Conservation (phyloP, 2,888 invertebrate genomes). For the Arctia plantaginis region DNA sequence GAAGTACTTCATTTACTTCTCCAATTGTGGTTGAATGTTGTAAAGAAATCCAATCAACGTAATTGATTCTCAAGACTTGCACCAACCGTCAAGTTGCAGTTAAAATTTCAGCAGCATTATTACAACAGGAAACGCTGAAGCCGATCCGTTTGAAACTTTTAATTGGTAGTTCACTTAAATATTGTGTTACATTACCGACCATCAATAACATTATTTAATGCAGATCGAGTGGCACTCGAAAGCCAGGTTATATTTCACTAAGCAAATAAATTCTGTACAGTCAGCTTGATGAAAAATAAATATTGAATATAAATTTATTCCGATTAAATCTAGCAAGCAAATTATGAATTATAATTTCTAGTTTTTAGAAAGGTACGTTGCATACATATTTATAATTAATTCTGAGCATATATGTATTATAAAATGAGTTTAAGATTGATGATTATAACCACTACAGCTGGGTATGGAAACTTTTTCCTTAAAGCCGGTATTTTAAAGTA, state of each 20-base stretch:
- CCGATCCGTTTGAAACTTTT: conserved; percentile 76
- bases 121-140: conserved; percentile 67
- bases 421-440: not conserved
- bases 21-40: not conserved
- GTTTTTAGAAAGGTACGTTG: not conserved
- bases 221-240: conserved; percentile 50
- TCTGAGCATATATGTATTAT: not conserved
- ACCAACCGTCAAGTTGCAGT: conserved; percentile 61
- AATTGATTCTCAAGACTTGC: conserved; percentile 43
- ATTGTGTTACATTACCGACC: conserved; percentile 70
- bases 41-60: conserved; percentile 26
- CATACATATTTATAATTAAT: not conserved
- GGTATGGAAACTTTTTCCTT: not conserved
- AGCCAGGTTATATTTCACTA: conserved; percentile 25
- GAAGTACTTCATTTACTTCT: not conserved
- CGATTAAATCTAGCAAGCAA: not conserved
- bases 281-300: conserved; percentile 3
- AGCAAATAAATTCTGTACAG: conserved; percentile 27
- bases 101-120: conserved; percentile 75
- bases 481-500: no score
- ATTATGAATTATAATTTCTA: not conserved
- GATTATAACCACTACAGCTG: not conserved
- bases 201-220: conserved; percentile 67
- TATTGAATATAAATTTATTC: conserved; percentile 5
- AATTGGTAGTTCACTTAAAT: conserved; percentile 77